Percentiles rank a stretch among this genome's conserved stretches.
phyloP scores from a whole-genome alignment of 2,113 vertebrate species.

The Sphyrna mokarran region DNA sequence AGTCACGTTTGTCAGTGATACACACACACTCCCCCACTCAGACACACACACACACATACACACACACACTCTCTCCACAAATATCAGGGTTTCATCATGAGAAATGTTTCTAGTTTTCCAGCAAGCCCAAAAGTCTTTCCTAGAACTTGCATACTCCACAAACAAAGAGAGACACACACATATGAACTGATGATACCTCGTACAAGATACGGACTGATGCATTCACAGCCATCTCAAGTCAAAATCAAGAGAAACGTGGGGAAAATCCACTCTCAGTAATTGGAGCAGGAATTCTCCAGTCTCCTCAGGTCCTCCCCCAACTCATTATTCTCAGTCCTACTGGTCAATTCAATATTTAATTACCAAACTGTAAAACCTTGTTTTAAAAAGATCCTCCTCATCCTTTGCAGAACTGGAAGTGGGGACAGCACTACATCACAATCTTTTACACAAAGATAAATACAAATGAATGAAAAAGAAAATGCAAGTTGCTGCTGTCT shows the following conservation, averaged over 20 bases:
- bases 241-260: not conserved
- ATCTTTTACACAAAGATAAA: not conserved
- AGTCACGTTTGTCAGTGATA: not conserved
- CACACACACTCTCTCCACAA: too few species aligned
- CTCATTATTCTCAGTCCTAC: not conserved
- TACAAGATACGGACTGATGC: not conserved
- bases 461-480: too few species aligned
- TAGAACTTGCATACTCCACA: not conserved
- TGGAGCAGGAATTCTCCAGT: not conserved
- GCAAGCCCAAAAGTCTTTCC: not conserved
- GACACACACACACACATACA: too few species aligned
- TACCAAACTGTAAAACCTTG: not conserved
- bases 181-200: not conserved
- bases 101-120: not conserved
- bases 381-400: not conserved
- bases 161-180: not conserved
- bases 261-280: not conserved
- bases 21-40: not conserved
- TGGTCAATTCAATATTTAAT: not conserved
- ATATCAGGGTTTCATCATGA: not conserved
- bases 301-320: not conserved
- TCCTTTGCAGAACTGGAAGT: not conserved
- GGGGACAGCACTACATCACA: not conserved
- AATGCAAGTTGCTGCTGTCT: too few species aligned
- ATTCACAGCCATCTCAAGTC: not conserved